These are phyloP conservation scores for Ceratoteleas bidentatus DNA, from an alignment of 1,140 invertebrate species.

Conservation along the genomic window DNA sequence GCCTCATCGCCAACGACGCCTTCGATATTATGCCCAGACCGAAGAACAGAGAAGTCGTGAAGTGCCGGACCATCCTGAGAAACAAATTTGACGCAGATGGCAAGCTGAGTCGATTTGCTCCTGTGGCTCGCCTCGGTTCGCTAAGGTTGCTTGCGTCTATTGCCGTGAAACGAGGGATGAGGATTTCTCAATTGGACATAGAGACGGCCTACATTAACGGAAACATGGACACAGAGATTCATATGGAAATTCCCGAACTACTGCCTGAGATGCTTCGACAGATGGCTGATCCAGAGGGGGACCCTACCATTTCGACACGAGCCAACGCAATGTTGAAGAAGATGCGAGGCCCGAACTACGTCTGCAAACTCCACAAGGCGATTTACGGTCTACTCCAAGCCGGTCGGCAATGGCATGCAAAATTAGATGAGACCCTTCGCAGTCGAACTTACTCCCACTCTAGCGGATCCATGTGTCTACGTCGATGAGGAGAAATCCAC, in stretches of 20 bases:
- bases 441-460: constrained; percentile 3
- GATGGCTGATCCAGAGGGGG: background rate
- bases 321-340: background rate
- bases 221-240: background rate
- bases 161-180: background rate
- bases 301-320: background rate
- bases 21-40: constrained; percentile 18
- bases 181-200: background rate
- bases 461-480: constrained; percentile 9
- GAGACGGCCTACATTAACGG: background rate
- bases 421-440: background rate
- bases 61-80: constrained; percentile 25
- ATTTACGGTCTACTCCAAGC: constrained; percentile 16
- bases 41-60: background rate
- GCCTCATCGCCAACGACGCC: constrained; percentile 6
- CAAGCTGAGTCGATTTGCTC: constrained; percentile 2
- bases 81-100: constrained; percentile 22
- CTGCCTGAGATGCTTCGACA: background rate
- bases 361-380: constrained; percentile 8
- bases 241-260: background rate
- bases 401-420: constrained; percentile 1
- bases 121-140: background rate
- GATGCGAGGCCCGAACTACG: background rate
- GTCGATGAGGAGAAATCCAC: background rate
- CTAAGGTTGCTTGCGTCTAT: background rate